phyloP scores from a whole-genome alignment of 1,140 invertebrate species.

The Cyclargus thomasi region DNA sequence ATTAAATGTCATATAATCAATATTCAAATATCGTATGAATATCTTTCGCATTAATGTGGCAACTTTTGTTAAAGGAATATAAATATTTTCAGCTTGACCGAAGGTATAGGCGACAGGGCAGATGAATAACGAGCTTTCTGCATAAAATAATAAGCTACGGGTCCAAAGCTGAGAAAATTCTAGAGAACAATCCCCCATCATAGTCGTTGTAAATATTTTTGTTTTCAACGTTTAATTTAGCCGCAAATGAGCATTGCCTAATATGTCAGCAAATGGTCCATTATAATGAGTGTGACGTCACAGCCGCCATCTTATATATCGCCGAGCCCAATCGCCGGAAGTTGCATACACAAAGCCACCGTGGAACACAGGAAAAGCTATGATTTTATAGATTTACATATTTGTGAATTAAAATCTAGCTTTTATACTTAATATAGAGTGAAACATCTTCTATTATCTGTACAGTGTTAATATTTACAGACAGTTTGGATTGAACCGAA shows the following conservation, averaged over 20 bases:
- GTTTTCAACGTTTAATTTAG: not conserved
- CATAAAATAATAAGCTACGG: not conserved
- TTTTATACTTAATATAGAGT: not conserved
- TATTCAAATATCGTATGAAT: no score
- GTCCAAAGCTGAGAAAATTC: not conserved
- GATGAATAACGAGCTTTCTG: not conserved
- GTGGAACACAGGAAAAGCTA: not conserved
- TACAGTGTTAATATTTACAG: no score
- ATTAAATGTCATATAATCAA: no score
- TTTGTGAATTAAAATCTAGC: not conserved
- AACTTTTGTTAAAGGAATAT: no score
- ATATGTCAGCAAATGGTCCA: not conserved
- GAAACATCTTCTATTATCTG: no score
- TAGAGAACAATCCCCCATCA: not conserved
- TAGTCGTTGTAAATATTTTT: not conserved
- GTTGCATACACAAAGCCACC: not conserved
- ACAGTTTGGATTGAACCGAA: no score
- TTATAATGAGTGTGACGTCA: not conserved
- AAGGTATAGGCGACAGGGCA: no score
- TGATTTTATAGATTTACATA: not conserved
- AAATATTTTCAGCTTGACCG: no score
- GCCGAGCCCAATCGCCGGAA: no score
- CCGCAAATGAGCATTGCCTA: not conserved
- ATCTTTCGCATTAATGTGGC: no score
- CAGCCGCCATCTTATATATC: not conserved